Percentiles rank a stretch among this genome's conserved stretches.
Conservation (phyloP, 2,113 vertebrate species). For the Mobula hypostoma region DNA sequence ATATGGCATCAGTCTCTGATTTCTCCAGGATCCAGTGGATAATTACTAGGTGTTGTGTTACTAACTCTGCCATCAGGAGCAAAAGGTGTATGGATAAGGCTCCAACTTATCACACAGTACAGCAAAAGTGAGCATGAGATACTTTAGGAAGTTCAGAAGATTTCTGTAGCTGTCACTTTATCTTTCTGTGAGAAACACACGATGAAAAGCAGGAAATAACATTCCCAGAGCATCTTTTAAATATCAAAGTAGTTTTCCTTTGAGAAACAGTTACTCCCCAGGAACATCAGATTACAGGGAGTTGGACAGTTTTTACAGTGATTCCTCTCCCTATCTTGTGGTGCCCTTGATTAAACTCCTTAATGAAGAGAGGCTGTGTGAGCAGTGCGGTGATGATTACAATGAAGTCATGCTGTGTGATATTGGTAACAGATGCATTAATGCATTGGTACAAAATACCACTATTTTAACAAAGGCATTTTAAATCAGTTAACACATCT, state of each 20-base stretch:
- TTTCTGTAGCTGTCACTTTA: not conserved
- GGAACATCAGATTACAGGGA: conserved; percentile 5
- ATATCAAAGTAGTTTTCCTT: conserved; percentile 22
- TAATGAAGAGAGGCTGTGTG: conserved; percentile 27
- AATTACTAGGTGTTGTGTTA: not conserved
- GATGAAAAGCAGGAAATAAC: conserved; percentile 12
- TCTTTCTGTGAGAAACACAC: not conserved
- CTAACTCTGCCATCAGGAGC: not conserved
- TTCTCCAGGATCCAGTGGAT: not conserved
- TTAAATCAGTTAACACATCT: not conserved
- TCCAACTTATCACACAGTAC: not conserved
- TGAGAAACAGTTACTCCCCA: conserved; percentile 9
- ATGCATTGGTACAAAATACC: not conserved
- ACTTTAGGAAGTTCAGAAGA: conserved; percentile 4
- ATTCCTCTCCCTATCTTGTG: conserved; percentile 23
- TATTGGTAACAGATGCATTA: conserved; percentile 33
- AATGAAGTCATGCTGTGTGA: conserved; percentile 22
- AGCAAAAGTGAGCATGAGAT: not conserved
- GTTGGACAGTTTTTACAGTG: not conserved
- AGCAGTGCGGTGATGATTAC: not conserved
- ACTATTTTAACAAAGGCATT: conserved; percentile 27
- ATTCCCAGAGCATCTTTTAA: conserved; percentile 8
- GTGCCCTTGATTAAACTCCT: not conserved
- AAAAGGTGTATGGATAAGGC: too few relatives aligned
- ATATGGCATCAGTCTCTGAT: not conserved